These are phyloP conservation scores for Chromis chromis DNA, from an alignment of 2,797 vertebrate genomes.

Conservation along the genomic window DNA sequence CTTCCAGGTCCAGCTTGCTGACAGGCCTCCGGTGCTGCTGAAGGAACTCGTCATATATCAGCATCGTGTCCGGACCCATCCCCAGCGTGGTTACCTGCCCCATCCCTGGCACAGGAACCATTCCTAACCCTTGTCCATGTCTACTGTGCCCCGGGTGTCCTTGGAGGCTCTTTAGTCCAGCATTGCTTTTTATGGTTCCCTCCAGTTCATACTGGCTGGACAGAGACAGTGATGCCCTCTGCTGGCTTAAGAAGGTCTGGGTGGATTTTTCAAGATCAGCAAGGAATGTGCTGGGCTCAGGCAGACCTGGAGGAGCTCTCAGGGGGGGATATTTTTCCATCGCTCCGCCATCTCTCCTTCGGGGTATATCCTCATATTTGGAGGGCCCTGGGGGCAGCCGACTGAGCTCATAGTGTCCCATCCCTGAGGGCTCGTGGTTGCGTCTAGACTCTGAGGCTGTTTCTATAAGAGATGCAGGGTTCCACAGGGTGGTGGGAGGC, in stretches of 20 bases:
- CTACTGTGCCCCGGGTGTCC: slow-evolving; percentile 69
- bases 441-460: slow-evolving; percentile 87
- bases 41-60: slow-evolving; percentile 93
- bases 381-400: slow-evolving; percentile 78
- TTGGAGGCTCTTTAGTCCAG: slow-evolving; percentile 83
- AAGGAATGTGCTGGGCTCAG: slow-evolving; percentile 88
- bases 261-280: slow-evolving; percentile 95
- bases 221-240: slow-evolving; percentile 87
- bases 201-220: slow-evolving; percentile 85
- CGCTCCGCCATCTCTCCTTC: slow-evolving; percentile 82
- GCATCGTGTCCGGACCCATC: slow-evolving; percentile 82
- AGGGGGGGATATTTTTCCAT: slow-evolving; percentile 88
- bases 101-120: slow-evolving; percentile 46
- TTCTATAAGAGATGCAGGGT: slow-evolving; percentile 93
- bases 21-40: slow-evolving; percentile 93
- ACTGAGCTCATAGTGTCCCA: slow-evolving; percentile 86
- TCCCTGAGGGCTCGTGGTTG: slow-evolving; percentile 83
- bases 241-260: slow-evolving; percentile 91
- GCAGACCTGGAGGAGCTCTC: slow-evolving; percentile 78
- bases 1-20: slow-evolving; percentile 97
- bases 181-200: slow-evolving; percentile 82
- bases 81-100: slow-evolving; percentile 69
- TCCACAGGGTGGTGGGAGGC: slow-evolving; percentile 92
- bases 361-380: slow-evolving; percentile 88
- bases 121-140: slow-evolving; percentile 65